Evolutionary conservation across 2,888 invertebrate species (phyloP), one percentile per base, ranked within the genome.

Genomic region (Aleiodes testaceus): DNA sequence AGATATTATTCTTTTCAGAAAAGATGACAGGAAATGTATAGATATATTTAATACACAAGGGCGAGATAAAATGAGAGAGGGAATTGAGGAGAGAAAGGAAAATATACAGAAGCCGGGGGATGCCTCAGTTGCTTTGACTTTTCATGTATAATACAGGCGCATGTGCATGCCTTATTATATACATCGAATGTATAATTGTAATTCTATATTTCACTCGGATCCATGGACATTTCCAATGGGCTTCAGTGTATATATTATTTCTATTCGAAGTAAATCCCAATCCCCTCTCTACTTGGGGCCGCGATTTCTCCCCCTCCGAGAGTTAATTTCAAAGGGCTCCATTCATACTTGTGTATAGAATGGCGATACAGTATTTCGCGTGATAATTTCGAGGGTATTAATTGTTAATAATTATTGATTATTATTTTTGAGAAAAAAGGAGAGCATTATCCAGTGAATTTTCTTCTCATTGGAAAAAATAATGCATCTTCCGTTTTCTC

Each of bases 1-100:
- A 79, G 78, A 81, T 80, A 81, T 82, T 80, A 80, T 85, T 82
- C 81, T 82, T 82, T 81, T 81, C 52, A 61, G 50, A 65, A 42
- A 69, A 36, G 45, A 66, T 45, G 68, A 66, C 52, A 22, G 14
- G 22, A 49, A 55, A 7, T 63, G 1, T 45, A 20, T 63, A 63
- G 36, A 59, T 20, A 36, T 59, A 26, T 26, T 26, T 26, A 26
- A 59, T 55, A 55, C 14, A 55, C 26, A 12, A 59, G 59, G 59
- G 59, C 59, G 26, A 14, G 59, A 59, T 36, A 42, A 59, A 59
- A 59, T 59, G 53, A 53, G 53, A 12, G 22, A 22, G 7, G 7
- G 52, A 5, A 11, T 18, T n/a, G 26, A 26, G 6, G 14, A 6
- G 16, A 42, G 36, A 16, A 11, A 42, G 36, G 12, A 42, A 42